Conservation (phyloP, 2,113 vertebrate species). For the Megalops atlanticus region DNA sequence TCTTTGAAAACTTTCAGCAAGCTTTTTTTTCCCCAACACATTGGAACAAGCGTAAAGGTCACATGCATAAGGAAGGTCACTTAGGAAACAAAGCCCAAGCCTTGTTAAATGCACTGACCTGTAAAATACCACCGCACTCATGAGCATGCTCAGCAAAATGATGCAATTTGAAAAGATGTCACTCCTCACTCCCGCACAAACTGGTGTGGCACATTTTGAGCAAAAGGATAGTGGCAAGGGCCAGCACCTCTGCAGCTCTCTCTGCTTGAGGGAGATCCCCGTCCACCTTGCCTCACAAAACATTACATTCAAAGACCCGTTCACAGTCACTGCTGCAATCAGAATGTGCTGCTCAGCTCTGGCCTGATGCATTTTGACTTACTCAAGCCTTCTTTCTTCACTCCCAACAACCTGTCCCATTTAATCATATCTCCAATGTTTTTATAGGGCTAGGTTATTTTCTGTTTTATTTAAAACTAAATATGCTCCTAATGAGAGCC, state of each 20-base stretch:
- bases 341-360: not conserved
- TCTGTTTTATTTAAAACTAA: not conserved
- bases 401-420: not conserved
- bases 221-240: not conserved
- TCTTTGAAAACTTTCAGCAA: not conserved
- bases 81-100: constrained; percentile 46
- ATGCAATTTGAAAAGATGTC: constrained; percentile 74
- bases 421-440: not conserved
- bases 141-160: constrained; percentile 68
- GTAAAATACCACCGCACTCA: constrained; percentile 68
- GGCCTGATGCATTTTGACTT: constrained; percentile 1
- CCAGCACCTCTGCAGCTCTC: not conserved
- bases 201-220: constrained; percentile 41
- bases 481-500: not conserved
- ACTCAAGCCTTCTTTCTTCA: constrained; percentile 10
- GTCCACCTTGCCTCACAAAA: constrained; percentile 12
- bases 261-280: constrained; percentile 8
- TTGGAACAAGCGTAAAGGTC: constrained; percentile 53
- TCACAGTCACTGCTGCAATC: not conserved
- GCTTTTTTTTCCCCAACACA: not conserved
- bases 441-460: not conserved
- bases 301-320: constrained; percentile 26
- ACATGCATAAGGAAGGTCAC: constrained; percentile 65
- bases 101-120: constrained; percentile 70
- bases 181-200: constrained; percentile 59